phyloP scores from a whole-genome alignment of 2,888 invertebrate genomes.

The Pseudolycoriella hygida region DNA sequence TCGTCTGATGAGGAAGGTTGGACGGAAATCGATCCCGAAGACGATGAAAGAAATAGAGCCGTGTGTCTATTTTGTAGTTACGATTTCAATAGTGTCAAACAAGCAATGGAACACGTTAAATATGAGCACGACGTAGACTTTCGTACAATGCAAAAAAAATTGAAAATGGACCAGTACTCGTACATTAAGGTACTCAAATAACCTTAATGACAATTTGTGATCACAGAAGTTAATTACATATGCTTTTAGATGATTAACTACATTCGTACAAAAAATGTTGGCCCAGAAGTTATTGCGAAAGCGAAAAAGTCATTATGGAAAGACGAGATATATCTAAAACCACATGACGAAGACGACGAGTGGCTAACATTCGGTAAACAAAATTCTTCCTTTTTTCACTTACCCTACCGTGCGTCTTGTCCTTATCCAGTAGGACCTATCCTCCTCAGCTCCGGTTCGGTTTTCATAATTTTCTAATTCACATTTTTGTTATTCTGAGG shows the following conservation, averaged over 20 bases:
- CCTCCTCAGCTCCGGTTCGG: too few relatives aligned
- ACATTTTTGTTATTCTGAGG: too few relatives aligned
- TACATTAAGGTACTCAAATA: conserved; percentile 51
- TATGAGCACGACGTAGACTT: conserved; percentile 47
- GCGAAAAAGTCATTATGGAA: conserved; percentile 44
- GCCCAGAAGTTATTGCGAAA: conserved; percentile 35
- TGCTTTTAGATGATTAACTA: conserved; percentile 49
- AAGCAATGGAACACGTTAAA: conserved; percentile 49
- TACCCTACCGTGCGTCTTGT: too few relatives aligned
- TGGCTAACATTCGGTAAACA: conserved; percentile 70
- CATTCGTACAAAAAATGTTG: conserved; percentile 43
- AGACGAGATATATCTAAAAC: conserved; percentile 59
- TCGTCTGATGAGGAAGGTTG: conserved; percentile 30
- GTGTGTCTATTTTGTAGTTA: conserved; percentile 56
- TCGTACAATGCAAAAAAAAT: conserved; percentile 42
- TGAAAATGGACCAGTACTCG: conserved; percentile 64
- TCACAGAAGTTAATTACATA: neutral
- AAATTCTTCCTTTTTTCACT: conserved; percentile 13
- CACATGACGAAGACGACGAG: too few relatives aligned
- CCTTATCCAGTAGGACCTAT: too few relatives aligned
- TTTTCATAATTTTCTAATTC: too few relatives aligned
- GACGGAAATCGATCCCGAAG: conserved; percentile 31
- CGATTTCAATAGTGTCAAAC: conserved; percentile 38
- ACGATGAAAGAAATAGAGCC: conserved; percentile 17
- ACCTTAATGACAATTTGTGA: too few relatives aligned